A percentile compares a stretch with the other conserved stretches of the same genome.
These are phyloP conservation scores for Passerina amoena DNA, from an alignment of 2,113 vertebrate species.

Conservation along the genomic window DNA sequence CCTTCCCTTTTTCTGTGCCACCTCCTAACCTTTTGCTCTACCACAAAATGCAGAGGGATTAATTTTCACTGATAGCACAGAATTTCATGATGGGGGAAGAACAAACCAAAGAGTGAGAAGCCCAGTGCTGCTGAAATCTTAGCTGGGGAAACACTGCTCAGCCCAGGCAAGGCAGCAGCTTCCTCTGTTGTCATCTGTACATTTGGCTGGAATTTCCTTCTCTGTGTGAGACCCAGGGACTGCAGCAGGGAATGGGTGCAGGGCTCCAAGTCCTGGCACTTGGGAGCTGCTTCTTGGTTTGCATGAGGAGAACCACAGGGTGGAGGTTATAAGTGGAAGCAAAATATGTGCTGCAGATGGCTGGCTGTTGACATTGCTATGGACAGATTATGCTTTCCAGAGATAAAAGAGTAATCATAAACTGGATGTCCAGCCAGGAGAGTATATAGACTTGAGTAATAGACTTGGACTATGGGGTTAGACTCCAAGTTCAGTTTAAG, in stretches of 20 bases:
- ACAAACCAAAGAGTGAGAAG: neutral
- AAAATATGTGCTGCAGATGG: slow-evolving; percentile 43
- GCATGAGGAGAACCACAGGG: neutral
- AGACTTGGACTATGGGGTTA: neutral
- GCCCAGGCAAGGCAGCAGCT: neutral
- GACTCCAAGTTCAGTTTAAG: slow-evolving; percentile 20
- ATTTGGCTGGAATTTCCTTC: neutral
- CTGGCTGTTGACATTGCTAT: slow-evolving; percentile 40
- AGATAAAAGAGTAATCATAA: slow-evolving; percentile 41
- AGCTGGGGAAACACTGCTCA: neutral
- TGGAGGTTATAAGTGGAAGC: slow-evolving; percentile 35
- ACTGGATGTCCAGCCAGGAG: slow-evolving; percentile 48
- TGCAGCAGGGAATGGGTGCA: neutral
- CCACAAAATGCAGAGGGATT: neutral
- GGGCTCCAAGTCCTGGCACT: neutral
- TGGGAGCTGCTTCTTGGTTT: neutral
- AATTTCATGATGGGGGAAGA: neutral
- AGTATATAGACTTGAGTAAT: slow-evolving; percentile 10
- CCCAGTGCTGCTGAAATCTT: neutral
- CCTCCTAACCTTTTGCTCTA: neutral
- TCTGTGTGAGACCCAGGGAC: neutral
- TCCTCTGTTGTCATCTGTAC: neutral
- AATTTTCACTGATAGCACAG: slow-evolving; percentile 15
- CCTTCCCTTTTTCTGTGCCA: neutral
- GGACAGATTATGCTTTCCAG: slow-evolving; percentile 42